phyloP scores from a whole-genome alignment of 2,797 vertebrate genomes.

The Toxotes lorentzi region DNA sequence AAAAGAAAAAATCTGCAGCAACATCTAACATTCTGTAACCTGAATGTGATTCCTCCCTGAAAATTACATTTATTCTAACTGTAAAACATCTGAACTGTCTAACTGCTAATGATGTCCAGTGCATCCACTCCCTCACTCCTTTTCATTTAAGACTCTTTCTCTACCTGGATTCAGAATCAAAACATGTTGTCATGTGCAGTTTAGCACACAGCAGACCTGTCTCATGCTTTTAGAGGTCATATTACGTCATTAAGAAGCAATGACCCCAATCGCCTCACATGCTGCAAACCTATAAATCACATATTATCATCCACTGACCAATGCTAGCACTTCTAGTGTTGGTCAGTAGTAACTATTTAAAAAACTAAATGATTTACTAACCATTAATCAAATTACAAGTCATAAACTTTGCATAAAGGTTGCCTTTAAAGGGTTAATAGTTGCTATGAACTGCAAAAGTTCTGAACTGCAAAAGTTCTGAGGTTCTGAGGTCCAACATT shows the following conservation, averaged over 20 bases:
- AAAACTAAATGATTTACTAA: too few species aligned
- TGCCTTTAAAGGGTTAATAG: background rate
- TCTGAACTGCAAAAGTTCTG: background rate
- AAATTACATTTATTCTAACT: conserved; percentile 7
- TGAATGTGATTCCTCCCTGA: conserved; percentile 15
- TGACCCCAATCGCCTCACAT: conserved; percentile 14
- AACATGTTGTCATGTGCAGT: conserved; percentile 51
- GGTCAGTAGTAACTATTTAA: too few species aligned
- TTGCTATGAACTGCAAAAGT: too few species aligned
- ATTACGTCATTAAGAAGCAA: conserved; percentile 37
- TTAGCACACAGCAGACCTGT: conserved; percentile 24
- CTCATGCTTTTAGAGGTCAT: conserved; percentile 43
- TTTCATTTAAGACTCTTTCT: conserved; percentile 11
- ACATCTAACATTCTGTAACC: conserved; percentile 40
- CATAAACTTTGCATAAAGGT: background rate
- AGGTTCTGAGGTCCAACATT: background rate
- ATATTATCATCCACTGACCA: background rate
- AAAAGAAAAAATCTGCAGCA: conserved; percentile 11
- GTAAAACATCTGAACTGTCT: conserved; percentile 4
- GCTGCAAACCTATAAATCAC: conserved; percentile 23
- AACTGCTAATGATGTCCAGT: conserved; percentile 3
- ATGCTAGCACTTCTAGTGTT: background rate
- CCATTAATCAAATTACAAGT: too few species aligned
- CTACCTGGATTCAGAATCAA: conserved; percentile 26
- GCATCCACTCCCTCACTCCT: background rate